Base-by-base conservation (phyloP, 2,113 vertebrate species). In the Zeus faber region DNA sequence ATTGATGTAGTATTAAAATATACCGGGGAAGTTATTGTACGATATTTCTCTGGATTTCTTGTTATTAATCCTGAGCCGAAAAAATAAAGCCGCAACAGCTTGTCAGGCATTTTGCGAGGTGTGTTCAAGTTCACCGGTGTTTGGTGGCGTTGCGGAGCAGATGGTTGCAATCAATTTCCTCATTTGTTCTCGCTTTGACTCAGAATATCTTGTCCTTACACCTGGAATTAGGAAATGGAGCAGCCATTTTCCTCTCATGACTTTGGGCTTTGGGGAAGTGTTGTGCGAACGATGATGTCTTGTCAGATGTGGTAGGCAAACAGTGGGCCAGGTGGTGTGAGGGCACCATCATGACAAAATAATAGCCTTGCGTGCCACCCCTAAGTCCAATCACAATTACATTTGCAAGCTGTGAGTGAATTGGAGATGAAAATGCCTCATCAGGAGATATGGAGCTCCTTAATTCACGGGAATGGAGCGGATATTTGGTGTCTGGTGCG, bases 131-230 rank as follows among this genome's bases (percentile, higher is more conserved):
- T 94, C 93, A 93, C 90, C 90, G 87, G 91, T 86, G 83, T 62
- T 93, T 89, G 78, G 91, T 89, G 90, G 85, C 91, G 74, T 90
- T 89, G 85, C 82, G 56, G 77, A 95, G 91, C 96, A 98, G 95
- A 97, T 97, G 96, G 95, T 92, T 88, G 89, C 93, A 92, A 95
- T 99, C 93, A 92, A 93, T 98, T 97, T 87, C 91, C 92, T 71
- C 86, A 79, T 85, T 89, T 88, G 88, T 83, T 79, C 71, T 67
- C 64, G 67, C 50, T 73, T 51, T 59, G 86, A 75, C 70, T 82
- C 76, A 51, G 80, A 79, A 84, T 83, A 72, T 86, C 84, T 88
- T 90, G 91, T 93, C 90, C 91, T 93, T 93, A 95, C 92, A 96
- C 94, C 93, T 97, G 93, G 93, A 94, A 95, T 90, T 89, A 91